Evolutionary conservation across 2,888 invertebrate species (phyloP).

Genomic region (Orthonychiurus folsomi): DNA sequence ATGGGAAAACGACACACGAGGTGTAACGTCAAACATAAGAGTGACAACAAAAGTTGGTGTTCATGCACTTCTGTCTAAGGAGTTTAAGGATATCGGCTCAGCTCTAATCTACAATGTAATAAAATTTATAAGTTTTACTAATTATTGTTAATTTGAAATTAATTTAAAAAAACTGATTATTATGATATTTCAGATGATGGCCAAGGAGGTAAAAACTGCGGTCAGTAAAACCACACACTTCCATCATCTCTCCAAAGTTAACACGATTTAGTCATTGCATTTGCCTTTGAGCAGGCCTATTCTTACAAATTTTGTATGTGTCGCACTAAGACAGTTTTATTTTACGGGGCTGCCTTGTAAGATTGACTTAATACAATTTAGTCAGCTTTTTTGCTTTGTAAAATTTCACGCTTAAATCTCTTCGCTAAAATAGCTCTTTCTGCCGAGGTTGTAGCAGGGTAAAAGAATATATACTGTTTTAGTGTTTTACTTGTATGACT

Average conservation of each 20-base stretch:
- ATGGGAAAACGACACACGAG: slow-evolving; percentile 64
- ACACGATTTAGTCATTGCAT: no score
- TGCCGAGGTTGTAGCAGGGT: no score
- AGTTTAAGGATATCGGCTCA: slow-evolving; percentile 64
- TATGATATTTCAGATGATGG: no score
- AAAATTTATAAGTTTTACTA: no score
- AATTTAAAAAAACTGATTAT: not conserved
- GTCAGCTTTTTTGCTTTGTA: no score
- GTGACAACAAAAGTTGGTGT: slow-evolving; percentile 86
- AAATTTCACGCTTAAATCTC: no score
- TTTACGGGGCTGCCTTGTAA: not conserved
- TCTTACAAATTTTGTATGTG: no score
- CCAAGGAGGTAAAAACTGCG: slow-evolving; percentile 85
- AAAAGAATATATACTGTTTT: no score
- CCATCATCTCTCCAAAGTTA: slow-evolving; percentile 17
- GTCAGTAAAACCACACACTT: slow-evolving; percentile 58
- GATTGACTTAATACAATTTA: no score
- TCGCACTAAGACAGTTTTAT: not conserved
- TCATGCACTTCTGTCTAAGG: slow-evolving; percentile 67
- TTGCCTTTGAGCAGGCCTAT: no score
- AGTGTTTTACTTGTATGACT: no score
- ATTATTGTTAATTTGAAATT: not conserved
- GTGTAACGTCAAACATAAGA: slow-evolving; percentile 74
- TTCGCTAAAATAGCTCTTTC: no score
- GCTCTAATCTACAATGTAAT: slow-evolving; percentile 13